phyloP scores from a whole-genome alignment of 2,113 vertebrate species.

The Micronycteris hirsuta region DNA sequence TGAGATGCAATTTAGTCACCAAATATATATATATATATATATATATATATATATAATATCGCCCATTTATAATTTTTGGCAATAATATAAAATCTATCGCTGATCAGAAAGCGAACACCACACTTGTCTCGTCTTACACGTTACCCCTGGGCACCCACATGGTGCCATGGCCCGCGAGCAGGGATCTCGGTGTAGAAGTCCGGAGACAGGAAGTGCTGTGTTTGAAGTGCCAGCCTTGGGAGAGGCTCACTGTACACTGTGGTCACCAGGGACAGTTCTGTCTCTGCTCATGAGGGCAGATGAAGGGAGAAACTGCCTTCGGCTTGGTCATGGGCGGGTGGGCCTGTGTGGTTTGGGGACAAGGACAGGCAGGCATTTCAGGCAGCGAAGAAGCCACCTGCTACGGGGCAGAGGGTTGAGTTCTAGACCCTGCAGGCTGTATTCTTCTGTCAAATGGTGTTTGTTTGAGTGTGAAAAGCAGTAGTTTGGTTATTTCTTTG shows the following conservation, averaged over 20 bases:
- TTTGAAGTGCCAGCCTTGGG: not conserved
- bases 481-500: too few relatives aligned
- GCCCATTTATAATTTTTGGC: not conserved
- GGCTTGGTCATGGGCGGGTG: not conserved
- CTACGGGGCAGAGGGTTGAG: fast-evolving
- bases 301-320: not conserved
- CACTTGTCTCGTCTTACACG: fast-evolving
- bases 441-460: too few relatives aligned
- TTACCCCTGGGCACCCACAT: fast-evolving
- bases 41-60: not conserved
- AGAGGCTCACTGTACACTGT: fast-evolving
- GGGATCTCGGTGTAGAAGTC: not conserved
- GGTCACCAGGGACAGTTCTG: not conserved
- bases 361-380: not conserved
- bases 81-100: not conserved
- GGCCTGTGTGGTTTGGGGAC: not conserved
- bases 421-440: not conserved
- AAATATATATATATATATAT: not conserved
- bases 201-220: fast-evolving
- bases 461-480: not conserved
- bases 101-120: not conserved
- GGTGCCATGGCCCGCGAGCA: not conserved
- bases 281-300: fast-evolving
- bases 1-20: not conserved
- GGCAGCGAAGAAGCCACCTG: not conserved